phyloP scores from a whole-genome alignment of 92 coral and sea anemone species.

The Montipora capitata region DNA sequence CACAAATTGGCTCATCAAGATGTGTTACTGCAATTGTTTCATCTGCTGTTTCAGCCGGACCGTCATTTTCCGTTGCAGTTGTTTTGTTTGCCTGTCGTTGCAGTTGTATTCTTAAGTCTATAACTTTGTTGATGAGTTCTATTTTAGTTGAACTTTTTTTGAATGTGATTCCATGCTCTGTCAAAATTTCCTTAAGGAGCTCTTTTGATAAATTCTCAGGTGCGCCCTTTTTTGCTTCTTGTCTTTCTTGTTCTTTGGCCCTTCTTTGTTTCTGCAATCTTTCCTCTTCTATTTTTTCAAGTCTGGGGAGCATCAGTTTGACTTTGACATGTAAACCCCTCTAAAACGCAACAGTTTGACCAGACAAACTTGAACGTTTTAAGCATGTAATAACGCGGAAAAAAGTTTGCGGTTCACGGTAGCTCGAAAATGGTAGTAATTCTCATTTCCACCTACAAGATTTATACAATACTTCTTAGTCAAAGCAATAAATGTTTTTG shows the following conservation, averaged over 20 bases:
- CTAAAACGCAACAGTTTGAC: slow-evolving; percentile 2
- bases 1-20: slow-evolving; percentile 33
- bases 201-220: slow-evolving; percentile 16
- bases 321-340: slow-evolving; percentile 3
- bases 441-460: slow-evolving; percentile 6
- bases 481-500: slow-evolving; percentile 13
- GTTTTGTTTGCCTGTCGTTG: slow-evolving; percentile 31
- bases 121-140: slow-evolving; percentile 29
- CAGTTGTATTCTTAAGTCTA: slow-evolving; percentile 25
- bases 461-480: slow-evolving; percentile 7
- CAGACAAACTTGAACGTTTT: slow-evolving; percentile 6
- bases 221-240: neutral
- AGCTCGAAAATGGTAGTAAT: slow-evolving; percentile 3
- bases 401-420: no score
- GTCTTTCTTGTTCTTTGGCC: slow-evolving; percentile 29
- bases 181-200: slow-evolving; percentile 19
- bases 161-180: slow-evolving; percentile 20
- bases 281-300: slow-evolving; percentile 1
- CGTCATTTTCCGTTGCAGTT: slow-evolving; percentile 20
- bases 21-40: slow-evolving; percentile 25
- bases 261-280: neutral
- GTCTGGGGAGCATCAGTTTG: neutral
- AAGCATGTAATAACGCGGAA: neutral
- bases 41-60: slow-evolving; percentile 31
- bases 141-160: slow-evolving; percentile 8